A percentile compares a stretch with the other conserved stretches of the same genome.
Evolutionary conservation across 2,888 invertebrate genomes (phyloP).

Genomic region (Xestobium rufovillosum): DNA sequence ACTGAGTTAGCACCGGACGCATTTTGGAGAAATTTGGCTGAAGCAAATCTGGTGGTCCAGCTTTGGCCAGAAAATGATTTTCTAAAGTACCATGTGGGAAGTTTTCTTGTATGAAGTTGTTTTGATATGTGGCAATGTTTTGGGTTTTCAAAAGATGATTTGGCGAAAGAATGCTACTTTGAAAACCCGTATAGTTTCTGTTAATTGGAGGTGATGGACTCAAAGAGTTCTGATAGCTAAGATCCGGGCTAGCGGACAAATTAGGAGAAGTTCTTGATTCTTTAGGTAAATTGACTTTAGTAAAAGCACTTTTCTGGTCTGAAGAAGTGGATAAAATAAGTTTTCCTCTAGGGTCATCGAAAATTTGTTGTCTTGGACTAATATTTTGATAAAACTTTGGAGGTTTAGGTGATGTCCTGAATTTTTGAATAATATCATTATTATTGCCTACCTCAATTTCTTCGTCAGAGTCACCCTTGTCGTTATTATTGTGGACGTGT

Average conservation of each 20-base stretch:
- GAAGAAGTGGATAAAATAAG: slow-evolving; percentile 49
- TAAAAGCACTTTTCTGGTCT: slow-evolving; percentile 69
- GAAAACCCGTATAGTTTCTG: slow-evolving; percentile 40
- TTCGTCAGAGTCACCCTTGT: slow-evolving; percentile 33
- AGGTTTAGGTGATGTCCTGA: slow-evolving; percentile 17
- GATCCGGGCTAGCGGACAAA: slow-evolving; percentile 68
- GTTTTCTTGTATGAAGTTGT: slow-evolving; percentile 47
- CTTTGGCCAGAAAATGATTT: slow-evolving; percentile 38
- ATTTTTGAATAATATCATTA: slow-evolving; percentile 20
- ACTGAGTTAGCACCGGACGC: slow-evolving; percentile 48
- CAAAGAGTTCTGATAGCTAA: slow-evolving; percentile 69
- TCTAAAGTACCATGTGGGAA: slow-evolving; percentile 31
- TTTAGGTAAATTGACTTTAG: slow-evolving; percentile 59
- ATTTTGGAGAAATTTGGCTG: slow-evolving; percentile 45
- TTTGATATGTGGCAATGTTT: slow-evolving; percentile 40
- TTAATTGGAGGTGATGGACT: slow-evolving; percentile 62
- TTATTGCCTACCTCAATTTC: slow-evolving; percentile 36
- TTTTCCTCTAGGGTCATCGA: slow-evolving; percentile 51
- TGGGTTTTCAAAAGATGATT: slow-evolving; percentile 51
- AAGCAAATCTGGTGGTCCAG: slow-evolving; percentile 37
- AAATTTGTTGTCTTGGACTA: slow-evolving; percentile 49
- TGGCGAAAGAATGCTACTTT: slow-evolving; percentile 45
- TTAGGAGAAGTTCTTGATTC: slow-evolving; percentile 51
- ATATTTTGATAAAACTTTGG: slow-evolving; percentile 29
- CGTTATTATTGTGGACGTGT: slow-evolving; percentile 26